A percentile compares a stretch with the other conserved stretches of the same genome.
phyloP scores from a whole-genome alignment of 2,888 invertebrate genomes.

The Microdon myrmicae region DNA sequence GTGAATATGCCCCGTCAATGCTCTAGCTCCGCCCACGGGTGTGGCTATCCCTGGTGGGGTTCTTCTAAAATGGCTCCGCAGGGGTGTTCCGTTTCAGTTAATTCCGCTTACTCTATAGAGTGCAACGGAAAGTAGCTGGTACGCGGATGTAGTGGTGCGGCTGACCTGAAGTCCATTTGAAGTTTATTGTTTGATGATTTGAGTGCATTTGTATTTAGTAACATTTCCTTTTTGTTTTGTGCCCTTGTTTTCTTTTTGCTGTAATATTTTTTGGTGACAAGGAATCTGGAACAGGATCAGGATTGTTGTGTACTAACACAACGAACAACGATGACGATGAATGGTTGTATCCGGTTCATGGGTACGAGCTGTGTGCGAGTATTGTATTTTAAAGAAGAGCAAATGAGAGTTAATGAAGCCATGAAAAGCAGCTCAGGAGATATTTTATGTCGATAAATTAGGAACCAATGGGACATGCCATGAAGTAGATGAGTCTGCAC shows the following conservation, averaged over 20 bases:
- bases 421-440: constrained; percentile 35
- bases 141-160: constrained; percentile 15
- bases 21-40: constrained; percentile 45
- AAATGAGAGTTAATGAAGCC: constrained; percentile 43
- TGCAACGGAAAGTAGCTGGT: too few relatives aligned
- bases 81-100: constrained; percentile 27
- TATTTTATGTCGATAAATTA: constrained; percentile 49
- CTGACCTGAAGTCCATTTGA: constrained; percentile 65
- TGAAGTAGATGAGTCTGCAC: constrained; percentile 21
- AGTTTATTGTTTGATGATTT: constrained; percentile 68
- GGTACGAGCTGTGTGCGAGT: not conserved
- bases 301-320: constrained; percentile 19
- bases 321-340: too few relatives aligned
- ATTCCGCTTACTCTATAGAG: too few relatives aligned
- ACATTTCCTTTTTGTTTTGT: constrained; percentile 31
- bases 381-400: constrained; percentile 8
- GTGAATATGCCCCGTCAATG: constrained; percentile 13
- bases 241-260: constrained; percentile 54
- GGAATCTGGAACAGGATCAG: constrained; percentile 22
- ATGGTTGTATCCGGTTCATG: constrained; percentile 11
- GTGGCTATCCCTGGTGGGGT: constrained; percentile 37
- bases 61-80: constrained; percentile 46
- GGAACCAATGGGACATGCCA: constrained; percentile 31
- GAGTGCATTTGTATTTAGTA: constrained; percentile 54
- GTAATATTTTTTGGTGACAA: constrained; percentile 22